These are phyloP conservation scores for Caenorhabditis panamensis DNA, from an alignment of 2,888 invertebrate species.

Conservation along the genomic window DNA sequence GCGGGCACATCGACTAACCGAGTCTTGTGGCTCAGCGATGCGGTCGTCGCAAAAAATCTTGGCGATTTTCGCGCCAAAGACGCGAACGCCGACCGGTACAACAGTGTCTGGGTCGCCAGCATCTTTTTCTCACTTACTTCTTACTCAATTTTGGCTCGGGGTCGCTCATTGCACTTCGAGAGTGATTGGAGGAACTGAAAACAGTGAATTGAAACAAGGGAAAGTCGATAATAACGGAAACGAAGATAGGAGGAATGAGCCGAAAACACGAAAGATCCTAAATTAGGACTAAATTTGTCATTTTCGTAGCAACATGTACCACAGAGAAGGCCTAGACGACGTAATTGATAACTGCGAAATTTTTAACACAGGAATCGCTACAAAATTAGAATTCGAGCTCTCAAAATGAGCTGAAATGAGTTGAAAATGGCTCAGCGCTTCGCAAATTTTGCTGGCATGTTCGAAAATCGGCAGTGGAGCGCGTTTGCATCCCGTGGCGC, in stretches of 20 bases:
- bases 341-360: background rate
- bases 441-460: conserved; percentile 26
- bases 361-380: background rate
- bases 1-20: conserved; percentile 45
- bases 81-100: conserved; percentile 37
- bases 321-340: too few relatives aligned
- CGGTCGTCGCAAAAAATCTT: conserved; percentile 12
- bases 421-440: conserved; percentile 21
- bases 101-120: conserved; percentile 21
- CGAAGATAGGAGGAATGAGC: background rate
- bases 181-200: conserved; percentile 36
- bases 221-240: background rate
- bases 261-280: conserved; percentile 7
- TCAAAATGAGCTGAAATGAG: conserved; percentile 19
- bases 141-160: conserved; percentile 58
- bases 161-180: conserved; percentile 48
- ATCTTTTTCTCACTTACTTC: conserved; percentile 62
- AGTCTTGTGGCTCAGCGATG: conserved; percentile 44
- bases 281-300: background rate
- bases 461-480: conserved; percentile 35
- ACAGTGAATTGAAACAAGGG: background rate
- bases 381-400: background rate
- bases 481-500: conserved; percentile 29
- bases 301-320: background rate
- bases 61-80: conserved; percentile 26